Evolutionary conservation across 1,140 invertebrate genomes (phyloP).

Genomic region (Paramacrobiotus metropolitanus): DNA sequence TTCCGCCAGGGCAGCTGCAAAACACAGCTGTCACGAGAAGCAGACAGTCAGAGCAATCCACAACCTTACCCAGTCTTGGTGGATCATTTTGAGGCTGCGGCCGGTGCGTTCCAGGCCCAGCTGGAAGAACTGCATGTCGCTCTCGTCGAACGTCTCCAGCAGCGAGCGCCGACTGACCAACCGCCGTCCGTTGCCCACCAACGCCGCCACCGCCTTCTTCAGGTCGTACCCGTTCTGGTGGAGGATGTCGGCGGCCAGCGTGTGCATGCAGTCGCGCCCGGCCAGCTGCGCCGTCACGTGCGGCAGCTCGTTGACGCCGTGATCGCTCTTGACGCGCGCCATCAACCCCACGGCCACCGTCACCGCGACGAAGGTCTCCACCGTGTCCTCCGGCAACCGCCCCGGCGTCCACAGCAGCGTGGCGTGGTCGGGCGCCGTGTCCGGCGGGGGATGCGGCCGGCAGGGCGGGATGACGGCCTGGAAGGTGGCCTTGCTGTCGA

Average conservation of each 20-base stretch:
- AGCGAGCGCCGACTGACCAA: neutral
- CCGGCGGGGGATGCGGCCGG: too few species aligned
- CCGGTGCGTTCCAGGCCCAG: neutral
- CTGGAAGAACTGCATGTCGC: neutral
- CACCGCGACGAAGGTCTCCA: neutral
- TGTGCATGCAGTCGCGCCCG: neutral
- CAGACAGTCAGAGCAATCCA: too few species aligned
- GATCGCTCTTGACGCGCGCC: neutral
- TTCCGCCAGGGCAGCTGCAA: neutral
- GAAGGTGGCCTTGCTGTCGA: neutral
- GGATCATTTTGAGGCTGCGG: neutral
- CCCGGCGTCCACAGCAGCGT: neutral
- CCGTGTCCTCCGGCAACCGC: neutral
- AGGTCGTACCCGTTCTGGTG: neutral
- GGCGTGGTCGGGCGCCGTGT: neutral
- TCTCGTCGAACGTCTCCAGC: constrained; percentile 1
- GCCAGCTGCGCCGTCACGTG: neutral
- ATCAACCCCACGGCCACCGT: neutral
- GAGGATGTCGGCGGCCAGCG: neutral
- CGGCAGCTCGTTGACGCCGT: neutral
- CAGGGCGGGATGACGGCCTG: too few species aligned
- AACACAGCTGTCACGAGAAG: neutral
- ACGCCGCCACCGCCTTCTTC: neutral
- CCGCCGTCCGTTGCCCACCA: neutral
- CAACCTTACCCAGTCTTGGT: neutral